phyloP scores from a whole-genome alignment of 92 coral and sea anemone genomes.

The Parazoanthus swiftii region DNA sequence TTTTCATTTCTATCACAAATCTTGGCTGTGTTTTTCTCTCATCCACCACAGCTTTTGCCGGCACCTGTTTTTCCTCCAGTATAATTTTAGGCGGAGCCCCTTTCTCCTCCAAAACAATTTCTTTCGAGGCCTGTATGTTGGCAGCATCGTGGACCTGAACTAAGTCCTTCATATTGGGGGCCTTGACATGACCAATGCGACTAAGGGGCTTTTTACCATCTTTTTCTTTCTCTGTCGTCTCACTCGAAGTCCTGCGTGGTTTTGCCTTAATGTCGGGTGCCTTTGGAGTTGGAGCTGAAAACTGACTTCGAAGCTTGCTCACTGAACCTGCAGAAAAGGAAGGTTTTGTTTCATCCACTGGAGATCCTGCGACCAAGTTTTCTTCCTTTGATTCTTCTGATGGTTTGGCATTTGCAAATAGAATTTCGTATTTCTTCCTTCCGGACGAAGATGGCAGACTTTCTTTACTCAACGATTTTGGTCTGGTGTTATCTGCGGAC shows the following conservation, averaged over 20 bases:
- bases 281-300: constrained; percentile 17
- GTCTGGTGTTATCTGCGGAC: not conserved
- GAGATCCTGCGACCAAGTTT: not conserved
- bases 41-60: not conserved
- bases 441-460: not conserved
- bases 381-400: constrained; percentile 26
- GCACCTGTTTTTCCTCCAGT: not conserved
- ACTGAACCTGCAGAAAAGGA: constrained; percentile 27
- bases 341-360: constrained; percentile 1
- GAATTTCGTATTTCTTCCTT: constrained; percentile 40
- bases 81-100: not conserved
- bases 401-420: constrained; percentile 29
- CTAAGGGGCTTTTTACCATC: not conserved
- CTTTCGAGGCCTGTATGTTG: not conserved
- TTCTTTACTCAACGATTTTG: constrained; percentile 3
- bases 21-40: not conserved
- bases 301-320: constrained; percentile 40
- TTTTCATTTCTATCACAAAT: constrained; percentile 10
- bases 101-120: not conserved
- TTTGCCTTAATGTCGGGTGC: constrained; percentile 25
- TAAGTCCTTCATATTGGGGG: not conserved
- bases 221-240: not conserved
- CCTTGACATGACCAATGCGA: not conserved
- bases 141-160: not conserved
- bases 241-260: constrained; percentile 14